Evolutionary conservation across 2,797 vertebrate genomes (phyloP), one percentile per base, ranked within the genome.

Genomic region (Buphagus erythrorhynchus): DNA sequence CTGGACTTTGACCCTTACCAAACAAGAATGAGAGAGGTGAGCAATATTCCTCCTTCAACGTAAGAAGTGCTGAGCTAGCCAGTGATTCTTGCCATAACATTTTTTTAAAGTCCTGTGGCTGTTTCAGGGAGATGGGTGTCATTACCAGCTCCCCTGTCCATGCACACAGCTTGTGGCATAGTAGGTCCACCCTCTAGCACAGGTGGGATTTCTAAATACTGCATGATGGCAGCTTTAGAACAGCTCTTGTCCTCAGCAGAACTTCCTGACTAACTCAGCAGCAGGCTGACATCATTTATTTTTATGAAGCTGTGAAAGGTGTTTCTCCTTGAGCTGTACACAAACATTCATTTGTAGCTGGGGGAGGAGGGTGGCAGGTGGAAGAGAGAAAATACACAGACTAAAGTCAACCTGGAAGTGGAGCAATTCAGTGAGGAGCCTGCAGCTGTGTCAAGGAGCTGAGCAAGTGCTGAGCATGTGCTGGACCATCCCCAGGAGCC

Each of bases 321-420:
- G 78, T 83, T 93, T 97, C 46, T 94, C 35, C 75, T 71, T 63
- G 65, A 85, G 68, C 52, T 57, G 68, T 74, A 57, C 75, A 88
- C 61, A 87, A 89, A 86, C 45, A 31, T 55, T 77, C 28, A 21
- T 80, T 93, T 94, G 85, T 91, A 91, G 66, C 33, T 0, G 1
- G 10, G 28, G 55, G 42, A 63, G n/a, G 33, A 91, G 15, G 20
- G 40, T 63, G 45, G 26, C 2, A 42, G 31, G 58, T 59, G 55
- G n/a, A 63, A 55, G 40, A 69, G 45, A 74, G 33, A 79, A 93
- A 79, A 73, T 61, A 25, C 24, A 33, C 52, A 19, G 49, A 6
- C 45, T 90, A 35, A 83, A 86, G 52, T 68, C 75, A 93, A 2
- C 5, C 36, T 91, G 65, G 31, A 49, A 49, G 52, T 80, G 59